These are phyloP conservation scores for Iselma pallidipennis DNA, from an alignment of 2,888 invertebrate genomes.

Conservation along the genomic window DNA sequence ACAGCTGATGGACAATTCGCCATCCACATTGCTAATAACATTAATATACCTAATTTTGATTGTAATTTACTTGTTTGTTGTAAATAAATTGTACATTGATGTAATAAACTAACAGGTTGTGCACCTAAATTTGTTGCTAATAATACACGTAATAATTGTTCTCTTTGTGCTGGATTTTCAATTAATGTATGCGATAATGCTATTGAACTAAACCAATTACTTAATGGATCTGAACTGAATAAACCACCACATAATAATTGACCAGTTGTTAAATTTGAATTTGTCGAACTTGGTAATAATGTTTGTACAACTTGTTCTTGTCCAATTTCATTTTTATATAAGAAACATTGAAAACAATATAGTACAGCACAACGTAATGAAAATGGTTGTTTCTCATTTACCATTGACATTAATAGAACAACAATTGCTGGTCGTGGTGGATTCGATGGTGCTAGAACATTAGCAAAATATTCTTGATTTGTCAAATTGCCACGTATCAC, in stretches of 20 bases:
- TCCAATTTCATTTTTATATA: constrained; percentile 89
- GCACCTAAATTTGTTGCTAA: constrained; percentile 83
- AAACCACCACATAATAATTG: constrained; percentile 92
- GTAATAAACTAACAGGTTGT: constrained; percentile 85
- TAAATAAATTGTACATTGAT: constrained; percentile 83
- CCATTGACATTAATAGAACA: constrained; percentile 96
- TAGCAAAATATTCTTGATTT: constrained; percentile 91
- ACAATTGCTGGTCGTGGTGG: constrained; percentile 95
- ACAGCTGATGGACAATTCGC: constrained; percentile 83
- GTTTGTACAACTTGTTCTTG: constrained; percentile 91
- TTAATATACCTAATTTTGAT: constrained; percentile 85
- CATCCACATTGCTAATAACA: constrained; percentile 89
- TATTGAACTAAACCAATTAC: constrained; percentile 95
- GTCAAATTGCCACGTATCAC: constrained; percentile 86
- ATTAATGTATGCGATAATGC: constrained; percentile 88
- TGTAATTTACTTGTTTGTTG: constrained; percentile 83
- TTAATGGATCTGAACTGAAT: constrained; percentile 83
- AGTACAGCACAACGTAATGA: constrained; percentile 87
- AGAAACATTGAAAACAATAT: constrained; percentile 96
- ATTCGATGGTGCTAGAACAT: constrained; percentile 88
- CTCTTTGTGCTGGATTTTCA: constrained; percentile 83
- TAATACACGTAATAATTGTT: constrained; percentile 87
- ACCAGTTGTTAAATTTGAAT: constrained; percentile 71
- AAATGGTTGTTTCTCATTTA: constrained; percentile 96
- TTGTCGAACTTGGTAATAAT: constrained; percentile 82